Evolutionary conservation across 2,113 vertebrate genomes (phyloP).

Genomic region (Stigmatopora nigra): DNA sequence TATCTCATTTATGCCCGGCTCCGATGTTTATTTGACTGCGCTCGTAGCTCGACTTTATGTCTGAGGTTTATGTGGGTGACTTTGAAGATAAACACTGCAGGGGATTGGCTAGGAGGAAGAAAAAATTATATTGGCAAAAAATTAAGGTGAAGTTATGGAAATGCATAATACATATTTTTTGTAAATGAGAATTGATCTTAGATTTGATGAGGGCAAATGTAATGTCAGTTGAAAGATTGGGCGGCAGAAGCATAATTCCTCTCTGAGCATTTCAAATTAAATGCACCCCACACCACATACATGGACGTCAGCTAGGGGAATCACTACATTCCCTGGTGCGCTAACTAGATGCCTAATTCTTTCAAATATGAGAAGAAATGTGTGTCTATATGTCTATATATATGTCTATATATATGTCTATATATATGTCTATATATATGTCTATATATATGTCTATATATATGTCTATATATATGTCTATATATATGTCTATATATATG

Average conservation of each 20-base stretch:
- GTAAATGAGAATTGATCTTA: slow-evolving; percentile 12
- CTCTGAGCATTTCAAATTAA: not conserved
- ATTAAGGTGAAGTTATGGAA: slow-evolving; percentile 20
- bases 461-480: too few species aligned
- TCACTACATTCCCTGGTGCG: not conserved
- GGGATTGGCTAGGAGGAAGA: slow-evolving; percentile 1
- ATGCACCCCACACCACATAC: not conserved
- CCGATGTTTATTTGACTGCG: not conserved
- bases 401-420: too few species aligned
- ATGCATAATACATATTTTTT: slow-evolving; percentile 8
- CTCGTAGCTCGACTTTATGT: slow-evolving; percentile 5
- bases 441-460: too few species aligned
- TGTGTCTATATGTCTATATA: too few species aligned
- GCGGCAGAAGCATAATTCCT: slow-evolving; percentile 2
- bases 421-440: too few species aligned
- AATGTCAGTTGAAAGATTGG: slow-evolving; percentile 25
- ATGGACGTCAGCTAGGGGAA: not conserved
- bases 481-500: too few species aligned
- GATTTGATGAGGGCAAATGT: slow-evolving; percentile 20
- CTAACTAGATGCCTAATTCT: not conserved
- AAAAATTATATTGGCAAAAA: slow-evolving; percentile 23
- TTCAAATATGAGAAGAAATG: not conserved
- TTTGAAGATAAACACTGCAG: slow-evolving; percentile 13
- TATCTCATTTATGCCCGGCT: not conserved
- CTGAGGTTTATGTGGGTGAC: slow-evolving; percentile 14